Evolutionary conservation across 2,797 vertebrate genomes (phyloP), one percentile per base, ranked within the genome.

Genomic region (Lepilemur ruficaudatus): DNA sequence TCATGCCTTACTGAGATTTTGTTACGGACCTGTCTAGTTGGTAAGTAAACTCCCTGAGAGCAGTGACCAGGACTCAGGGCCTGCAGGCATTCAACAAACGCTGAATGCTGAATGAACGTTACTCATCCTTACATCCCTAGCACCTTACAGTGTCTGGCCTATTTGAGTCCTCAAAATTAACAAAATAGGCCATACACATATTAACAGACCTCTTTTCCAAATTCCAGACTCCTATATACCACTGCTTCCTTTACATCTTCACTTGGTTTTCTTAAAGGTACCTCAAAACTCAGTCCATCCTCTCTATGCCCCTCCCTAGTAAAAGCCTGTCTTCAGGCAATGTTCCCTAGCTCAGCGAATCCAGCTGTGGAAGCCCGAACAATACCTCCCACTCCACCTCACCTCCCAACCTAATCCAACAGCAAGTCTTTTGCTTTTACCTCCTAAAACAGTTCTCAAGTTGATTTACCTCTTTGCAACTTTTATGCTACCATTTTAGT

Each of bases 131-230:
- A 73, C 8, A 72, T 22, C 28, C 28, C 72, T 30, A 61, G 30
- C 57, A 67, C 35, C 25, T 79, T 48, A 52, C 6, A 76, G 52
- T 46, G 13, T 70, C 52, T 50, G 35, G 22, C 10, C 70, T 48
- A 90, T 55, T 69, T 25, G 76, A 73, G 32, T 7, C 32, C 73
- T 76, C 81, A 86, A 96, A 90, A 82, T 63, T 90, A 90, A 90
- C 57, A 32, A 69, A 90, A 50, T 55, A 73, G 59, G 10, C 20
- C n/a, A 63, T 30, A 55, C 4, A 72, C 35, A 41, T 48, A 63
- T 50, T 65, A 90, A 70, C 1, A 23, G 50, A 63, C 30, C 52
- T 73, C 78, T 72, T 50, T 43, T 91, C 78, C 15, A 12, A 93
- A 93, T 88, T 83, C 70, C 78, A 87, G 55, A 59, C 7, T 7